Evolutionary conservation across 2,888 invertebrate genomes (phyloP).

Genomic region (Charanyca ferruginea): DNA sequence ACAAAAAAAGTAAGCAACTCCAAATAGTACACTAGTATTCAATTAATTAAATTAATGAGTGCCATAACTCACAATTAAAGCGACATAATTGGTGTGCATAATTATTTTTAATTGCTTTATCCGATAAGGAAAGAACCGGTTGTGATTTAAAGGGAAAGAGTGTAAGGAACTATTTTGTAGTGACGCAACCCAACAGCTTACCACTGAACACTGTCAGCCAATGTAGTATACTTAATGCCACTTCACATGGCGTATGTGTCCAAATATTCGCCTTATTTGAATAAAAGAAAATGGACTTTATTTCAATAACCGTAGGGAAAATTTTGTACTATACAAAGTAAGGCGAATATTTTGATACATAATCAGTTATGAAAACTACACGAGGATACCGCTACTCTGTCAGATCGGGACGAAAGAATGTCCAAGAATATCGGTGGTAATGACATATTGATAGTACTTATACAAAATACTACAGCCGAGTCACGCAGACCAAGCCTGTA

Average conservation of each 20-base stretch:
- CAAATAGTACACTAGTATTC: slow-evolving; percentile 1
- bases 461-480: slow-evolving; percentile 42
- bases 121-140: slow-evolving; percentile 8
- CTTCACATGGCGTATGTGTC: too few relatives aligned
- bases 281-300: too few relatives aligned
- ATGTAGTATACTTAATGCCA: too few relatives aligned
- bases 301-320: too few relatives aligned
- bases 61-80: slow-evolving; percentile 29
- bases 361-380: too few relatives aligned
- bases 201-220: too few relatives aligned
- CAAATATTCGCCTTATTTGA: too few relatives aligned
- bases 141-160: slow-evolving; percentile 13
- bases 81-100: slow-evolving; percentile 26
- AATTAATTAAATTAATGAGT: slow-evolving; percentile 13
- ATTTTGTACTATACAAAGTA: too few relatives aligned
- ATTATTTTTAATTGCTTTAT: slow-evolving; percentile 46
- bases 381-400: too few relatives aligned
- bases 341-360: too few relatives aligned
- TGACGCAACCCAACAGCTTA: neutral
- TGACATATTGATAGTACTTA: slow-evolving; percentile 50
- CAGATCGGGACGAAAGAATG: neutral
- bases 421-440: slow-evolving; percentile 36
- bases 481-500: slow-evolving; percentile 55
- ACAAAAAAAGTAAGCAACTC: slow-evolving; percentile 8
- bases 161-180: slow-evolving; percentile 11